Evolutionary conservation across 1,140 invertebrate species (phyloP).

Genomic region (Drosophila subobscura): DNA sequence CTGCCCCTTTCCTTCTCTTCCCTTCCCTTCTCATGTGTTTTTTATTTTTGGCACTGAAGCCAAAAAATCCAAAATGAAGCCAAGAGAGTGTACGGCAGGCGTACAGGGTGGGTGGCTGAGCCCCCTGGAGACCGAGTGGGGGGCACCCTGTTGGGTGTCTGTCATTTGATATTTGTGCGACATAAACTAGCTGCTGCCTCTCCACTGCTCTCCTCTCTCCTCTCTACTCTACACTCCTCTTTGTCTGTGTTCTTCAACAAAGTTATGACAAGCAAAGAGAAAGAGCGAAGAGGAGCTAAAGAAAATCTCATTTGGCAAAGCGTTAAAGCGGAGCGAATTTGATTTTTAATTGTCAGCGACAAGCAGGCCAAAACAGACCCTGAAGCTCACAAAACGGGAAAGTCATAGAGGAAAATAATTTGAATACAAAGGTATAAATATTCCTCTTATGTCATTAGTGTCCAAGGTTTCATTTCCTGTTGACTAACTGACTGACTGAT

Average conservation of each 20-base stretch:
- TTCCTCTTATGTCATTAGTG: constrained; percentile 21
- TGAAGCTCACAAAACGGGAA: not conserved
- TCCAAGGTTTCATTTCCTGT: constrained; percentile 10
- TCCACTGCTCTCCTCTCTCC: constrained; percentile 5
- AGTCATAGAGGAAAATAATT: too few relatives aligned
- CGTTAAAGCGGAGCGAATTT: constrained; percentile 69
- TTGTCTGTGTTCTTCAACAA: constrained; percentile 66
- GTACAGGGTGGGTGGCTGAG: not conserved
- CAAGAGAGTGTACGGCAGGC: constrained; percentile 64
- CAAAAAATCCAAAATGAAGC: constrained; percentile 77
- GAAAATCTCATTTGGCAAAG: constrained; percentile 68
- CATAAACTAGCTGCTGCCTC: constrained; percentile 64
- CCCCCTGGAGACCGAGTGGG: too few relatives aligned
- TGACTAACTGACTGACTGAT: not conserved
- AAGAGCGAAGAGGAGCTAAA: not conserved
- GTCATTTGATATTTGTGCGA: constrained; percentile 80
- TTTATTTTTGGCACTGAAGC: constrained; percentile 69
- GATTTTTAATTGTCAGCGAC: constrained; percentile 74
- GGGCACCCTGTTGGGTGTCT: constrained; percentile 32
- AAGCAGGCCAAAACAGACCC: constrained; percentile 7
- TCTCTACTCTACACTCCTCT: constrained; percentile 12
- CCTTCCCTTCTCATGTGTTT: constrained; percentile 4
- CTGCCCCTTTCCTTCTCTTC: constrained; percentile 6
- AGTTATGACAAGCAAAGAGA: constrained; percentile 60
- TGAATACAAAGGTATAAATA: too few relatives aligned